Conservation (phyloP, 2,797 vertebrate species). For the Eulemur mongoz region DNA sequence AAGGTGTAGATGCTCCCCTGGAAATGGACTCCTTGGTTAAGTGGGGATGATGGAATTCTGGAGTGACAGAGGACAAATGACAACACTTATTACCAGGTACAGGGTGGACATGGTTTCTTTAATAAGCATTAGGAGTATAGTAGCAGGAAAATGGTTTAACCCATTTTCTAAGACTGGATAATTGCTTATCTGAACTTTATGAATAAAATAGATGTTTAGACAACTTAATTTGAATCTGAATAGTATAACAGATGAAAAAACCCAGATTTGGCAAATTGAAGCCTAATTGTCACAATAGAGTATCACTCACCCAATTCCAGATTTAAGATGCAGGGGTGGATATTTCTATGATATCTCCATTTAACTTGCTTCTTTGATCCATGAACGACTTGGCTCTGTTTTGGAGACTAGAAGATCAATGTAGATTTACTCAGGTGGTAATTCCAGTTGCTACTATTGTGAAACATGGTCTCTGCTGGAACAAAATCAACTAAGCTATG, state of each 20-base stretch:
- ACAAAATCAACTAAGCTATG: not conserved
- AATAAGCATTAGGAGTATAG: not conserved
- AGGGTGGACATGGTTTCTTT: not conserved
- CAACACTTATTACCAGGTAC: not conserved
- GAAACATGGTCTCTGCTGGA: not conserved
- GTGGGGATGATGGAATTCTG: not conserved
- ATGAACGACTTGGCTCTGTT: not conserved
- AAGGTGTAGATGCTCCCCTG: not conserved
- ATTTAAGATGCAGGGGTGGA: not conserved
- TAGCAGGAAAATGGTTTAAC: not conserved
- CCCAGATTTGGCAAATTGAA: not conserved
- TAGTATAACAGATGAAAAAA: not conserved
- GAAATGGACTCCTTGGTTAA: not conserved
- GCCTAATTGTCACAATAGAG: not conserved
- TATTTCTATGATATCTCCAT: not conserved
- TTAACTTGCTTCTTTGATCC: not conserved
- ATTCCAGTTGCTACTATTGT: not conserved
- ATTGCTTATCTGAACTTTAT: not conserved
- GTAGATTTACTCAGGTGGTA: not conserved
- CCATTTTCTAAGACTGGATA: not conserved
- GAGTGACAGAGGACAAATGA: not conserved
- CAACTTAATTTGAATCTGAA: not conserved
- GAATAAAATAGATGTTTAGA: not conserved
- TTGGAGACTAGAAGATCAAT: not conserved
- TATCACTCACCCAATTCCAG: not conserved